A percentile compares a stretch with the other conserved stretches of the same genome.
Evolutionary conservation across 64 coral and sea anemone genomes (phyloP).

Genomic region (Pocillopora damicornis): DNA sequence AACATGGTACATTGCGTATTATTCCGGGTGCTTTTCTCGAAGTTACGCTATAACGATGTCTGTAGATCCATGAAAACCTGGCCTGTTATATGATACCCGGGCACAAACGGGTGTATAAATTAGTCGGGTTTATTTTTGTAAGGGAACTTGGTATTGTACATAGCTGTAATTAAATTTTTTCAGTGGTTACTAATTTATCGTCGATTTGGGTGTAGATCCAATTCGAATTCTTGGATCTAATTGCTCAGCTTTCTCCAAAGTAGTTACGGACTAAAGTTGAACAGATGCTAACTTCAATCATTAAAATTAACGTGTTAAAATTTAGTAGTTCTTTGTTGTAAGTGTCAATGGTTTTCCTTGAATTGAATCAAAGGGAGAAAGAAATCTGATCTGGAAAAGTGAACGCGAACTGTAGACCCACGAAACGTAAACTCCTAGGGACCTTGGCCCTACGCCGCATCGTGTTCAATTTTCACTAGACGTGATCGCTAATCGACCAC

Average conservation of each 20-base stretch:
- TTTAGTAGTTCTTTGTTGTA: background rate
- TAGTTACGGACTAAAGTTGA: background rate
- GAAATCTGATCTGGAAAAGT: too few relatives aligned
- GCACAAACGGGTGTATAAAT: constrained; percentile 13
- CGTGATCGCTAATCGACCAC: too few relatives aligned
- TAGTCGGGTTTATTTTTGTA: constrained; percentile 40
- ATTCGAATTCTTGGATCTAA: background rate
- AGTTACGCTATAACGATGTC: background rate
- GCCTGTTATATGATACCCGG: background rate
- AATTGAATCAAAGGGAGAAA: background rate
- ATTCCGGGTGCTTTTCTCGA: background rate
- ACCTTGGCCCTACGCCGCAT: too few relatives aligned
- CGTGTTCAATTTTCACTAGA: too few relatives aligned
- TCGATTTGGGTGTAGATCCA: background rate
- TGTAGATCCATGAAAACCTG: background rate
- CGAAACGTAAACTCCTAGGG: too few relatives aligned
- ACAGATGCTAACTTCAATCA: background rate
- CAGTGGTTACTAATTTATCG: background rate
- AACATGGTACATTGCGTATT: background rate
- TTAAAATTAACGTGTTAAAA: background rate
- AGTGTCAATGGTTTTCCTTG: background rate
- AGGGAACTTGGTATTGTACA: constrained; percentile 18
- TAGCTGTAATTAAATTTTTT: constrained; percentile 23
- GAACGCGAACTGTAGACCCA: too few relatives aligned
- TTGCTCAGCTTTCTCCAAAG: background rate